Evolutionary conservation across 2,113 vertebrate genomes (phyloP), one percentile per base, ranked within the genome.

Genomic region (Myxocyprinus asiaticus): DNA sequence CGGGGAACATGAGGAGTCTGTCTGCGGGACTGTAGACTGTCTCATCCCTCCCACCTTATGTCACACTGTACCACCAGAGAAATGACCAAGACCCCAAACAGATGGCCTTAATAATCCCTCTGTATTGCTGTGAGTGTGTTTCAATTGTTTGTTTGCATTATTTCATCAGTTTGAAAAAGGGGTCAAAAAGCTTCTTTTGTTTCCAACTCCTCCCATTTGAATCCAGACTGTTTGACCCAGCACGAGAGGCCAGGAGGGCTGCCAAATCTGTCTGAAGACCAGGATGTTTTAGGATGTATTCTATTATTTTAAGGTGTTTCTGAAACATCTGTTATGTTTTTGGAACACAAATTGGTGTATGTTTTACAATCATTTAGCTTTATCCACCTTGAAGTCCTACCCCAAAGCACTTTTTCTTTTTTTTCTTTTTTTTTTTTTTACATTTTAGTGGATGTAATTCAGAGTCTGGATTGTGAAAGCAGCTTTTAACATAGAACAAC

Each of bases 91-190:
- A 48, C 22, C 45, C 12, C 65, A n/a, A 74, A 43, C 82, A 84
- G 82, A 78, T 84, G 79, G 76, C 22, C 58, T 75, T 73, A 55
- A 74, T 71, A 72, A 84, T 15, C 68, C 43, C 3, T 33, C 11
- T 81, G 51, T 58, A 14, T 73, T 58, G 47, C 17, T 78, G 69
- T 74, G 68, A 67, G 22, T 58, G 67, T n/a, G 3, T 33, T 33
- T 72, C 59, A 65, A 11, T 76, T 68, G 56, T 61, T 48, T 62
- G 4, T 33, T 33, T 1, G 22, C 22, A 33, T 33, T 33, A 33
- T 33, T 33, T 33, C 53, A 44, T 53, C 12, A 0, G 5, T 65
- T 33, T 42, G 8, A 33, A 33, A 33, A 33, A 53, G 33, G 42
- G 61, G 61, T 76, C 61, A 43, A 53, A 64, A 33, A 33, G 22